Conservation (phyloP, 2,797 vertebrate genomes). For the Lagorchestes hirsutus region DNA sequence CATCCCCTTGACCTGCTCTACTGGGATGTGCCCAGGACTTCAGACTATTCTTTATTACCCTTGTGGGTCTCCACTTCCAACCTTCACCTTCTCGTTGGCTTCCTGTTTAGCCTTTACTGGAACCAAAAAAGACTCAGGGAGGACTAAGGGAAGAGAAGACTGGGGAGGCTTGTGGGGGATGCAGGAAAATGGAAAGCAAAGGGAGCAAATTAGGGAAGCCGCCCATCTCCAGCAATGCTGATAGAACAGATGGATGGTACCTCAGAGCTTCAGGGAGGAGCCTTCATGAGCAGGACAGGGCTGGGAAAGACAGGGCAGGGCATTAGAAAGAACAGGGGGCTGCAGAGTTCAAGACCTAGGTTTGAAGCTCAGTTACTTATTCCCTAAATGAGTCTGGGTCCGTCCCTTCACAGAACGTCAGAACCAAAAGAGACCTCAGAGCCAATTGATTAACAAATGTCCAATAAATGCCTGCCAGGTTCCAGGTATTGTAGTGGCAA, state of each 20-base stretch:
- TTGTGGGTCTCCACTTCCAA: background rate
- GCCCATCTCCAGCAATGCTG: background rate
- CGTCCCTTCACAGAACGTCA: background rate
- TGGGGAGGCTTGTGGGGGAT: background rate
- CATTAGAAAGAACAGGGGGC: background rate
- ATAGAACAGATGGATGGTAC: background rate
- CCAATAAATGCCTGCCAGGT: background rate
- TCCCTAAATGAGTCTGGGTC: background rate
- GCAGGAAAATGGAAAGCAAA: background rate
- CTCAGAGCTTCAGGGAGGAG: background rate
- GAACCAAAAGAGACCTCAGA: background rate
- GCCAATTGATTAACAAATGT: background rate
- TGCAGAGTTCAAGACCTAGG: background rate
- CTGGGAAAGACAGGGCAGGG: background rate
- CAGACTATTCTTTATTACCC: background rate
- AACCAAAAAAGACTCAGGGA: background rate
- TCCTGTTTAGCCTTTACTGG: conserved; percentile 69
- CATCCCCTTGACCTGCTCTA: conserved; percentile 41
- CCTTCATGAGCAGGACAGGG: background rate
- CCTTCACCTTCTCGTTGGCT: conserved; percentile 19
- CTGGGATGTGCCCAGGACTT: background rate
- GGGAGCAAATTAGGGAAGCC: background rate
- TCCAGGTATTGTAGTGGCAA: background rate
- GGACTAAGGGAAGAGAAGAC: background rate
- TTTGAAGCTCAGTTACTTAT: background rate